These are phyloP conservation scores for Papilio machaon DNA, from an alignment of 1,140 invertebrate species.

Conservation along the genomic window DNA sequence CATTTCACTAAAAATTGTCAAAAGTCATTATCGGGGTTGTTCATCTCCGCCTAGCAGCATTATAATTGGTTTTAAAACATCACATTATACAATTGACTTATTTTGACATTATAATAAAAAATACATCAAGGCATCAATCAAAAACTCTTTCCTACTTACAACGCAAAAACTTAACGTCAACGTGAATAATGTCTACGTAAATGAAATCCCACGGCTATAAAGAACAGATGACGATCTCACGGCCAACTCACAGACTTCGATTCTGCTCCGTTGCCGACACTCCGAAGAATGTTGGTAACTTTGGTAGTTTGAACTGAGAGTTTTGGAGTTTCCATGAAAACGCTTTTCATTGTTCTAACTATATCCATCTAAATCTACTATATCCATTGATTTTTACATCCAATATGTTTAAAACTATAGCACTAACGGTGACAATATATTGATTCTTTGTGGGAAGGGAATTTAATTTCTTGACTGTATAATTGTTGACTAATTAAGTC, in stretches of 20 bases:
- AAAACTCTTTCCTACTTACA: conserved; percentile 58
- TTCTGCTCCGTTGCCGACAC: conserved; percentile 4
- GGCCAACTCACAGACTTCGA: conserved; percentile 47
- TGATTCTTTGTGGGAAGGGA: neutral
- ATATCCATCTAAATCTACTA: neutral
- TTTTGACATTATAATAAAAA: conserved; percentile 62
- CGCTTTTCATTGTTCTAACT: neutral
- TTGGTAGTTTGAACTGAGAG: neutral
- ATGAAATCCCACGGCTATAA: conserved; percentile 72
- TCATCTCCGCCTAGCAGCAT: too few relatives aligned
- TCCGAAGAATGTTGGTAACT: conserved; percentile 17
- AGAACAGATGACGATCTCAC: conserved; percentile 67
- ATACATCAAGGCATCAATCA: conserved; percentile 72
- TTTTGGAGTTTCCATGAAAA: neutral
- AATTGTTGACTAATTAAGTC: neutral
- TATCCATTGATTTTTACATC: neutral
- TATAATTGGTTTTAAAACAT: too few relatives aligned
- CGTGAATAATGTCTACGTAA: conserved; percentile 73
- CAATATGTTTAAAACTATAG: too few relatives aligned
- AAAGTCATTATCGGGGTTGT: too few relatives aligned
- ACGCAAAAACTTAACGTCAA: conserved; percentile 65
- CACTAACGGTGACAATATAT: too few relatives aligned
- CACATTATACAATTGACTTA: neutral
- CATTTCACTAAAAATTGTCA: too few relatives aligned
- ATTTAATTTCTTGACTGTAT: neutral